These are phyloP conservation scores for Carcinoscorpius rotundicauda DNA, from an alignment of 1,140 invertebrate genomes.

Conservation along the genomic window DNA sequence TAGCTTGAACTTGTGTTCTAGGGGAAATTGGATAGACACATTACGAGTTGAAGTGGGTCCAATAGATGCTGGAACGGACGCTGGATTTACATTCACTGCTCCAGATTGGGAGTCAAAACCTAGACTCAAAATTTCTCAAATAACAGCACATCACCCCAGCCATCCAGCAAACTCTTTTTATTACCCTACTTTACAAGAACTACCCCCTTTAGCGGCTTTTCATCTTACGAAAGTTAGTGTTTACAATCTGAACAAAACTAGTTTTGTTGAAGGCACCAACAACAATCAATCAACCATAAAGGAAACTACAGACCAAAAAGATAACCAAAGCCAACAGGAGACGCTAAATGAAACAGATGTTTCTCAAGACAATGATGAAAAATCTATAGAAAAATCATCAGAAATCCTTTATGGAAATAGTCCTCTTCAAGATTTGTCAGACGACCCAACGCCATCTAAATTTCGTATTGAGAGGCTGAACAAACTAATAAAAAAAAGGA, in stretches of 20 bases:
- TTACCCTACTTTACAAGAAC: conserved; percentile 68
- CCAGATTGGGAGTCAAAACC: conserved; percentile 86
- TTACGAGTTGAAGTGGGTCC: conserved; percentile 87
- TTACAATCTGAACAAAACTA: conserved; percentile 1
- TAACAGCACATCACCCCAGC: conserved; percentile 78
- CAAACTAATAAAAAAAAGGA: no score
- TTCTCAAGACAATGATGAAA: no score
- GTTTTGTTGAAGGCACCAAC: no score
- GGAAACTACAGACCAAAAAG: no score
- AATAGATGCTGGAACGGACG: conserved; percentile 91
- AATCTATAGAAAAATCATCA: no score
- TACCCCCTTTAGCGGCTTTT: conserved; percentile 81
- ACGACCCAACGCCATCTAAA: no score
- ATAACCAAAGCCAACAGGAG: no score
- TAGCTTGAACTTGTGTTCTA: conserved; percentile 78
- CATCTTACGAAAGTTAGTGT: conserved; percentile 59
- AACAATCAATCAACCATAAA: no score
- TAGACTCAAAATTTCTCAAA: conserved; percentile 73
- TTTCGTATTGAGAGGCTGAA: no score
- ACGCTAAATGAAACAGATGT: no score
- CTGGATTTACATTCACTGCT: conserved; percentile 91
- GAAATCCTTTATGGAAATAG: no score
- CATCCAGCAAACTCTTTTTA: conserved; percentile 91
- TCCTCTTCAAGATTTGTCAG: no score
- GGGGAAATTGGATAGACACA: conserved; percentile 88